Conservation (phyloP, 2,113 vertebrate genomes). For the Okapia johnstoni region DNA sequence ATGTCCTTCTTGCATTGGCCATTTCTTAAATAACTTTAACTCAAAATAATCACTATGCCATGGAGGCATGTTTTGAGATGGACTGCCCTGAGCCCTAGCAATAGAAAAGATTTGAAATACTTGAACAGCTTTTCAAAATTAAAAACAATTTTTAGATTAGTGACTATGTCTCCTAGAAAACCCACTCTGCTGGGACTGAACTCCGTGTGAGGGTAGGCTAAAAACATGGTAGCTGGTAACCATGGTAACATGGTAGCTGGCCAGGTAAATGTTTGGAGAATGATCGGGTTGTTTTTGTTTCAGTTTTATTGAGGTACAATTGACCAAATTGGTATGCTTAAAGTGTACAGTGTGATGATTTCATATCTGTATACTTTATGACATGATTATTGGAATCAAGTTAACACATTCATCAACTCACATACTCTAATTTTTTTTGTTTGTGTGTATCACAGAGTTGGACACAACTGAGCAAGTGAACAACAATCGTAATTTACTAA, state of each 20-base stretch:
- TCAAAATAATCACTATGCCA: not conserved
- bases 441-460: not conserved
- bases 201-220: accelerated
- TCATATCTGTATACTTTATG: not conserved
- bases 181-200: not conserved
- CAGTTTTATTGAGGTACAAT: not conserved
- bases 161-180: not conserved
- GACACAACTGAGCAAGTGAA: accelerated
- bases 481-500: not conserved
- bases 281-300: not conserved
- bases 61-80: not conserved
- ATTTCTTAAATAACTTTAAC: not conserved
- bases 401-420: not conserved
- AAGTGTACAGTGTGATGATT: not conserved
- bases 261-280: not conserved
- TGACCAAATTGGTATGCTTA: not conserved
- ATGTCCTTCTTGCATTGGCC: not conserved
- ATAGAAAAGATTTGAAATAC: too few species aligned
- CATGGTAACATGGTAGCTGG: not conserved
- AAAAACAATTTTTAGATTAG: not conserved
- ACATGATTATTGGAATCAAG: not conserved
- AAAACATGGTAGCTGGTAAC: too few species aligned
- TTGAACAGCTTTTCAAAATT: not conserved
- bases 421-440: not conserved
- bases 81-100: not conserved